Conservation (phyloP, 2,797 vertebrate species). For the Gymnothorax javanicus region DNA sequence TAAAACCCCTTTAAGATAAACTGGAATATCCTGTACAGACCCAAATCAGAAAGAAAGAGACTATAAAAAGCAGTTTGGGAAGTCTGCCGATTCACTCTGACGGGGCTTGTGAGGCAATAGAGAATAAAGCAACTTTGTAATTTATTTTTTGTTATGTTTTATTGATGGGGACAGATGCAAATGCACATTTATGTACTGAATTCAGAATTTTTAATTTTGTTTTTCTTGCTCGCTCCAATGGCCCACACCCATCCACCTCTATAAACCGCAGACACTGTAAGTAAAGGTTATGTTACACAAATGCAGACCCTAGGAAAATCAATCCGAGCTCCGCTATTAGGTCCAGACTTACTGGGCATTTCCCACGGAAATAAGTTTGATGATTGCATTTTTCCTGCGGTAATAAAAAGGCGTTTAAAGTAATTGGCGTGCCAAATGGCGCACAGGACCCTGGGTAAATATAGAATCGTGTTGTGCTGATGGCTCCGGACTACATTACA, state of each 20-base stretch:
- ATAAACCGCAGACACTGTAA: background rate
- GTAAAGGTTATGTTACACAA: background rate
- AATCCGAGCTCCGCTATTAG: background rate
- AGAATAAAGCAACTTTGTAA: background rate
- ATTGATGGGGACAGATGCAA: background rate
- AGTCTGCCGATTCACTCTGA: background rate
- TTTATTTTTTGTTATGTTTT: background rate
- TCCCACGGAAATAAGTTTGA: slow-evolving; percentile 9
- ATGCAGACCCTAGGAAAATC: background rate
- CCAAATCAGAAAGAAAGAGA: background rate
- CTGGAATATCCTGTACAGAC: background rate
- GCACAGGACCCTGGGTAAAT: background rate
- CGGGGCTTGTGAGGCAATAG: background rate
- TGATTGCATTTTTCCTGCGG: background rate
- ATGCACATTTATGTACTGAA: background rate
- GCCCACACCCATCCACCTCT: background rate
- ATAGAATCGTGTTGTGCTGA: background rate
- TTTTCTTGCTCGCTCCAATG: background rate
- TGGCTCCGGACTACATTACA: background rate
- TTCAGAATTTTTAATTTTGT: background rate
- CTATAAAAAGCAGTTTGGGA: background rate
- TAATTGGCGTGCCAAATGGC: background rate
- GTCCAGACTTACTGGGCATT: slow-evolving; percentile 1
- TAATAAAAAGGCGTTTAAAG: background rate
- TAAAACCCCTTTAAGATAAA: slow-evolving; percentile 16